Base-by-base conservation (phyloP, 35 echinoderm and acorn worm genomes). In the Holothuria glaberrima region DNA sequence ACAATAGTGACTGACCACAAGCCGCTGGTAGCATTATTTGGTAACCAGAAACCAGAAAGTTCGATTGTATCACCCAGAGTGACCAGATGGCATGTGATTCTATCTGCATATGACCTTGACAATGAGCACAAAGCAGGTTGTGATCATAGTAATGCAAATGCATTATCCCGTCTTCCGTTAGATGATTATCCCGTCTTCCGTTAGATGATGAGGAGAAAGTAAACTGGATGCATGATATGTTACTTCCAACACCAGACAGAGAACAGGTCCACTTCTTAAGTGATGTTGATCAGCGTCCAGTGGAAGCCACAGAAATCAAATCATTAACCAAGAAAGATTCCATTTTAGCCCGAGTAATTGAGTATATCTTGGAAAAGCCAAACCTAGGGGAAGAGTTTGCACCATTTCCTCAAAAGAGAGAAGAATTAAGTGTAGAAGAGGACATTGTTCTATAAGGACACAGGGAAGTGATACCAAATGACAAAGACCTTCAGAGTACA, bases 1-100 rank as follows among this genome's bases (percentile, higher is more conserved):
- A 94, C 80, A 0, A 62, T 94, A 4, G 17, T 64, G 20, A 94
- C 88, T n/a, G 93, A 94, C 56, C 80, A 94, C 59, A 90, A 94
- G 71, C 93, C 88, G 30, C 38, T 94, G 14, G 20, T 73, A 30
- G 58, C 12, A 7, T 20, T 93, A 44, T 89, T 93, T 73, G 86
- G 86, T 9, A 22, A 26, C 21, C 2, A 12, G 9, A 94, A 89
- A 56, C 84, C 91, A 44, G 25, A 52, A 3, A 92, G 90, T 28
- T 65, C 81, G 2, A 87, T 87, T 82, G 36, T 82, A 19, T 93
- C 91, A 58, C 86, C 91, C 17, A 60, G 91, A 30, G 13, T 82
- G 33, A 36, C 91, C 13, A 88, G 86, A 71, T 93, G 91, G 91
- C 91, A 93, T 32, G 72, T 93, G 72, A 56, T 93, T 20, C 29